Evolutionary conservation across 2,888 invertebrate species (phyloP).

Genomic region (Cephalotes varians): DNA sequence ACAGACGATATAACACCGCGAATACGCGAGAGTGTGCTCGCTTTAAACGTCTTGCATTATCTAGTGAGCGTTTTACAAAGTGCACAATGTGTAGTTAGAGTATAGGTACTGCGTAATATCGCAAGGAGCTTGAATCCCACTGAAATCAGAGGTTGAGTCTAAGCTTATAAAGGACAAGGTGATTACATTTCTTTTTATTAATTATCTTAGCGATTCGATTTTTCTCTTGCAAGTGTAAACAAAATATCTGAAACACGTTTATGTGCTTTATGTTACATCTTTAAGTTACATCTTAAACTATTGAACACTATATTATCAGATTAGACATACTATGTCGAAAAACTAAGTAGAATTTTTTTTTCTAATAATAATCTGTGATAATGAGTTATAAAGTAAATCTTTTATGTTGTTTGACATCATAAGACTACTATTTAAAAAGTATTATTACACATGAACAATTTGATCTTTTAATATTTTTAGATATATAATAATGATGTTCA

Average conservation of each 20-base stretch:
- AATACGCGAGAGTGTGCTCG: not conserved
- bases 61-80: not conserved
- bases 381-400: not conserved
- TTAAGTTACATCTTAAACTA: not conserved
- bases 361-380: not conserved
- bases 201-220: not conserved
- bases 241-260: not conserved
- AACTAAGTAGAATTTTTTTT: not conserved
- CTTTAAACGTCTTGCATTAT: not conserved
- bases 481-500: not conserved
- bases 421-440: not conserved
- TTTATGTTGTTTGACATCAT: not conserved
- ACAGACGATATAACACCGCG: not conserved
- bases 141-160: not conserved
- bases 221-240: not conserved
- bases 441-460: not conserved
- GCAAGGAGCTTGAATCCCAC: not conserved
- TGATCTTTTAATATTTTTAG: conserved; percentile 3
- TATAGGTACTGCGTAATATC: conserved; percentile 6
- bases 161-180: not conserved
- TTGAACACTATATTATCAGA: not conserved
- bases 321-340: not conserved
- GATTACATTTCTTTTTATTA: not conserved
- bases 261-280: not conserved
- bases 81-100: not conserved